Base-by-base conservation (phyloP, 1,140 invertebrate genomes). In the Sweltsa coloradensis region DNA sequence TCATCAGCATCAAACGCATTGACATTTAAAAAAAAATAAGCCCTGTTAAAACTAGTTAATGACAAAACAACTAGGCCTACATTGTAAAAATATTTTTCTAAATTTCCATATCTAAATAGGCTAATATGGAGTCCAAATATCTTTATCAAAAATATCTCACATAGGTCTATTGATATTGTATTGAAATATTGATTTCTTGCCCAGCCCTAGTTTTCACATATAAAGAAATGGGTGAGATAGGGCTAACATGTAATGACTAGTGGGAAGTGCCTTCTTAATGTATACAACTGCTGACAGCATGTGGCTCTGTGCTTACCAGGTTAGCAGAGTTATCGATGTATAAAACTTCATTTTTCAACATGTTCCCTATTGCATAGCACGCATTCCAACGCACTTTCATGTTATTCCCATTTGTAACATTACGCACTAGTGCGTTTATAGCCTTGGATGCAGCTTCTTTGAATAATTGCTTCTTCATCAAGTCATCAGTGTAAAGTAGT, bases 321-420 rank as follows among this genome's bases (percentile, higher is more conserved):
- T 70, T 77, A 13, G 65, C 59, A 39, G 55, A 60, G 6, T 68
- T 64, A 29, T 65, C 65, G 19, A 60, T 61, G 55, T 76, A 77
- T 2, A 86, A 60, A 6, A 63, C 55, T 3, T 66, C 58, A 64
- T 85, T 86, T 54, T 75, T 77, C 60, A 88, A 71, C 34, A 82
- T 69, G 53, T 84, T 85, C 18, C 86, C 83, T 11, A 90, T 61
- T 13, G 88, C 87, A 63, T 89, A 84, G 60, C 89, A 92, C 7
- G 88, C 82, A 67, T 92, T 94, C 89, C 89, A 94, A 37, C 86
- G 73, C 6, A 89, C 75, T 67, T 90, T 91, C 74, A 88, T 85
- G 55, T 84, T 81, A 40, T 73, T 76, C 27, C 79, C 79, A 23
- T 70, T 69, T 1, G 67, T 73, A 18, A 80, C 73, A 58, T 76